Evolutionary conservation across 2,113 vertebrate genomes (phyloP).

Genomic region (Nothocercus nigrocapillus): DNA sequence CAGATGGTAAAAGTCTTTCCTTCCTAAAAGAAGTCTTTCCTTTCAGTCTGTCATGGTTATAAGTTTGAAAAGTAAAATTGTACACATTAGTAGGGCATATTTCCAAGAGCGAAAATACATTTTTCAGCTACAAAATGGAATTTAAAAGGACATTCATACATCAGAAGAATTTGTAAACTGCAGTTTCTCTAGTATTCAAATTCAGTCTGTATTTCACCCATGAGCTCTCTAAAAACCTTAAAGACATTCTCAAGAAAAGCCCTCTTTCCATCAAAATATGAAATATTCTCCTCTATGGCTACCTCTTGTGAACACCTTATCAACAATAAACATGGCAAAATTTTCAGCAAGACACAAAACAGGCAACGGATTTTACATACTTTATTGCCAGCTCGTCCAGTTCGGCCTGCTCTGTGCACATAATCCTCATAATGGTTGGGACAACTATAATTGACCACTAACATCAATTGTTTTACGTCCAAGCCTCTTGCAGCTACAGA

Average conservation of each 20-base stretch:
- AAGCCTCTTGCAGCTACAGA: constrained; percentile 95
- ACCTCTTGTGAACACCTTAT: neutral
- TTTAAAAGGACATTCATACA: neutral
- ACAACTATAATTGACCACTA: constrained; percentile 96
- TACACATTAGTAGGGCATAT: neutral
- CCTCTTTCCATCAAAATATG: neutral
- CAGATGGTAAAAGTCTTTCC: neutral
- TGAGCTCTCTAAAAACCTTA: neutral
- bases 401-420: constrained; percentile 95
- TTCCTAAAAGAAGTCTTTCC: neutral
- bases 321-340: neutral
- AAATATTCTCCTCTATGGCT: neutral
- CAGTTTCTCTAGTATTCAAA: neutral
- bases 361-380: constrained; percentile 62
- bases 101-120: neutral
- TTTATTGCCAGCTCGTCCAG: constrained; percentile 96
- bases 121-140: neutral
- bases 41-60: neutral
- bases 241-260: neutral
- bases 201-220: neutral
- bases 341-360: neutral
- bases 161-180: neutral
- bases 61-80: neutral
- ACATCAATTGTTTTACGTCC: constrained; percentile 96
- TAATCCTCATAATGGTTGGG: constrained; percentile 99